phyloP scores from a whole-genome alignment of 2,888 invertebrate species.

The Mactromeris polynyma region DNA sequence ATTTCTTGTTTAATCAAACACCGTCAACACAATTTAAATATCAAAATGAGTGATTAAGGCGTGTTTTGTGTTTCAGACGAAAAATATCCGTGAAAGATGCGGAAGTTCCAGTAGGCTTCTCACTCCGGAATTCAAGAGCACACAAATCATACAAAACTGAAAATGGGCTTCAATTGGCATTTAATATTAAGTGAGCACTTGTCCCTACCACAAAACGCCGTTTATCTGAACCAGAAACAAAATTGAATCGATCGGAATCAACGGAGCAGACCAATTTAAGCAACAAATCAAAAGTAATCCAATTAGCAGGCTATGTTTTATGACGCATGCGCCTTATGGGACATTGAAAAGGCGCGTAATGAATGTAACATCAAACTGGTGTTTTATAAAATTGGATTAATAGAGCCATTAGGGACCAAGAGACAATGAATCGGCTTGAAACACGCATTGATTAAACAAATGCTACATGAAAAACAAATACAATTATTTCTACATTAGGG shows the following conservation, averaged over 20 bases:
- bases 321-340: constrained; percentile 61
- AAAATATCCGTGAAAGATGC: background rate
- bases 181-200: background rate
- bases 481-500: constrained; percentile 55
- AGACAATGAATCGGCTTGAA: constrained; percentile 46
- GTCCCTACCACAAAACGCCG: background rate
- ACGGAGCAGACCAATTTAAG: constrained; percentile 58
- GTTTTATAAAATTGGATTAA: constrained; percentile 66
- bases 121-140: background rate
- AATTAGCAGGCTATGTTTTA: constrained; percentile 62
- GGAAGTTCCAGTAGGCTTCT: background rate
- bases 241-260: constrained; percentile 36
- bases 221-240: background rate
- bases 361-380: constrained; percentile 57
- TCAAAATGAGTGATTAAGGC: no score
- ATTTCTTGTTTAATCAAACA: no score
- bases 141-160: background rate
- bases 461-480: constrained; percentile 65
- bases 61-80: background rate
- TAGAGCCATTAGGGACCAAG: constrained; percentile 49
- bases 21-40: no score
- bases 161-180: background rate
- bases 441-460: constrained; percentile 65
- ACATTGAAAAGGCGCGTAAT: constrained; percentile 53
- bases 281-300: constrained; percentile 71